These are phyloP conservation scores for Pheosia tremula DNA, from an alignment of 2,888 invertebrate species.

Conservation along the genomic window DNA sequence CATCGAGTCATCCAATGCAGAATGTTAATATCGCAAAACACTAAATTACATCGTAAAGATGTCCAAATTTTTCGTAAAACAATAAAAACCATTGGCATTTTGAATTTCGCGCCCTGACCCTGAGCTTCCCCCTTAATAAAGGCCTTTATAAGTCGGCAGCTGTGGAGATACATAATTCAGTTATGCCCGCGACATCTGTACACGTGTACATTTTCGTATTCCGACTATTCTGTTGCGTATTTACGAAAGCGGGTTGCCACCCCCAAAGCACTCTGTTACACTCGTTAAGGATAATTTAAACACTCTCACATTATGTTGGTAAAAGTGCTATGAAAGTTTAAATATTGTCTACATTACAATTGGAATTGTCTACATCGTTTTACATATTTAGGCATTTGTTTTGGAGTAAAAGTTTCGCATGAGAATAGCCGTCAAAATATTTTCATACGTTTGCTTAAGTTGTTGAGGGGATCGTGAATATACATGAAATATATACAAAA, in stretches of 20 bases:
- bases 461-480: too few relatives aligned
- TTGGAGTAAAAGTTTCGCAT: too few relatives aligned
- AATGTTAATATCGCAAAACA: too few relatives aligned
- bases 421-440: too few relatives aligned
- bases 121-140: too few relatives aligned
- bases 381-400: neutral
- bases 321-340: slow-evolving; percentile 29
- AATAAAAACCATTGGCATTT: too few relatives aligned
- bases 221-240: slow-evolving; percentile 5
- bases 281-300: slow-evolving; percentile 15
- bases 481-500: too few relatives aligned
- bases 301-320: slow-evolving; percentile 7
- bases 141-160: neutral
- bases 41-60: too few relatives aligned
- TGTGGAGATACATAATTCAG: slow-evolving; percentile 1
- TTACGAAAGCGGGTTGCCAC: slow-evolving; percentile 14
- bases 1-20: too few relatives aligned
- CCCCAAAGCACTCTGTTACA: neutral
- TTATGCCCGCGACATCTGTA: neutral
- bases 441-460: too few relatives aligned
- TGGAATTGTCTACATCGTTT: slow-evolving; percentile 18
- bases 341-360: slow-evolving; percentile 30
- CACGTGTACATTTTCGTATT: slow-evolving; percentile 1
- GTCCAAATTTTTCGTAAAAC: too few relatives aligned
- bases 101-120: too few relatives aligned